Evolutionary conservation across 2,888 invertebrate genomes (phyloP).

Genomic region (Xiphydria camelus): DNA sequence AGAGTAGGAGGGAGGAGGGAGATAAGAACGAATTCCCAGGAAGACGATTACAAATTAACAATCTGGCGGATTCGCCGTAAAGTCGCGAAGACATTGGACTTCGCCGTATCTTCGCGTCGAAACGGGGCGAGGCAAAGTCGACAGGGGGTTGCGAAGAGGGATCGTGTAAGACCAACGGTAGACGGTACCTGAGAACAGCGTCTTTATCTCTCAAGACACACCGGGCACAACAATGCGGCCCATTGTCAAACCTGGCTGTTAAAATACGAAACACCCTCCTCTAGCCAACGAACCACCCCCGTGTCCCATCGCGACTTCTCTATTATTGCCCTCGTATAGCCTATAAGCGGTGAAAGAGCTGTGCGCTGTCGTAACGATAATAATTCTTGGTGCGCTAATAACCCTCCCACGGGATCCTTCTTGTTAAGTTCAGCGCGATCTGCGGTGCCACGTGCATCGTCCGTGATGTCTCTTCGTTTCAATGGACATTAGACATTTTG

Average conservation of each 20-base stretch:
- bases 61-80: conserved; percentile 12
- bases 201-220: conserved; percentile 31
- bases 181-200: conserved; percentile 22
- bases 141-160: conserved; percentile 7
- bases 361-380: conserved; percentile 35
- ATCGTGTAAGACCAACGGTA: conserved; percentile 26
- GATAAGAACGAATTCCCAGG: too few relatives aligned
- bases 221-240: conserved; percentile 18
- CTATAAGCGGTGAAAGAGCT: conserved; percentile 31
- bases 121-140: conserved; percentile 27
- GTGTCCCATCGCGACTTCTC: conserved; percentile 17
- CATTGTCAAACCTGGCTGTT: conserved; percentile 50
- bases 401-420: too few relatives aligned
- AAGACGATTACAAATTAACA: conserved; percentile 17
- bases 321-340: conserved; percentile 38
- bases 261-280: conserved; percentile 48
- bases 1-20: conserved; percentile 19
- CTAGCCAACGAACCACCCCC: conserved; percentile 15
- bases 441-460: too few relatives aligned
- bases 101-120: conserved; percentile 10
- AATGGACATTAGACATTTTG: too few relatives aligned
- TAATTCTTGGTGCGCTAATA: conserved; percentile 48
- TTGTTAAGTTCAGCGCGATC: too few relatives aligned
- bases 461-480: too few relatives aligned
- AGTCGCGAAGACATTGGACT: conserved; percentile 13